Percentiles rank a stretch among this genome's conserved stretches.
Evolutionary conservation across 2,888 invertebrate species (phyloP).

Genomic region (Philopedon plagiatum): DNA sequence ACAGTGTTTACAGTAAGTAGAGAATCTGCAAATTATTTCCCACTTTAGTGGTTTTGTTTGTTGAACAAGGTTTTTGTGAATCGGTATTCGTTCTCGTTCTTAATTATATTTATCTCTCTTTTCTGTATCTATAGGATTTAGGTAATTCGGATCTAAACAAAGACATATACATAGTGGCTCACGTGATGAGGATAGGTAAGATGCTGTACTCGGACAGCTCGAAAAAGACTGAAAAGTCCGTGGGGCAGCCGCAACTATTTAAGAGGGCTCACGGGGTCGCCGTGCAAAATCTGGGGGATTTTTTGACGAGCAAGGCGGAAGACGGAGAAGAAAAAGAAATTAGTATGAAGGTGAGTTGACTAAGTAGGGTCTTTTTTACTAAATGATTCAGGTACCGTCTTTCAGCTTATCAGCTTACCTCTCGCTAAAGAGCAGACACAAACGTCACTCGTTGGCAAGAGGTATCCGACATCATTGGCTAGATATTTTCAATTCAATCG

Average conservation of each 20-base stretch:
- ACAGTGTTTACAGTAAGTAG: conserved; percentile 84
- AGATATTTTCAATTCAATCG: no score
- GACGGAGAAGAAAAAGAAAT: conserved; percentile 83
- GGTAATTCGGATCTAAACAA: conserved; percentile 88
- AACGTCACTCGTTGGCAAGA: no score
- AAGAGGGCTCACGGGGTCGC: conserved; percentile 91
- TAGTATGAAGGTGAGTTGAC: conserved; percentile 79
- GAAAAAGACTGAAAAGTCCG: conserved; percentile 68
- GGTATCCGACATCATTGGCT: no score
- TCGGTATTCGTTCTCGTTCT: background rate
- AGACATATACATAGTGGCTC: conserved; percentile 90
- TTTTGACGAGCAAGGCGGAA: conserved; percentile 71
- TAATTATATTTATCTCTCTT: background rate
- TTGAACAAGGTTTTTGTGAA: no score
- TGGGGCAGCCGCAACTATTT: conserved; percentile 69
- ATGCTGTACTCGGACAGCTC: conserved; percentile 79
- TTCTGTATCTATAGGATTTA: conserved; percentile 74
- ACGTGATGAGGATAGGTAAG: conserved; percentile 90
- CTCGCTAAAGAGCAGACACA: no score
- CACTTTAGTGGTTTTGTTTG: no score
- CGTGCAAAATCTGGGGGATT: conserved; percentile 81
- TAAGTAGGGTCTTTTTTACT: no score
- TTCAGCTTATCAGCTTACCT: no score
- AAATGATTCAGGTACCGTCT: no score
- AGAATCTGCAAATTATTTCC: no score